These are phyloP conservation scores for Pristionchus maxplancki DNA, from an alignment of 2,888 invertebrate species.

Conservation along the genomic window DNA sequence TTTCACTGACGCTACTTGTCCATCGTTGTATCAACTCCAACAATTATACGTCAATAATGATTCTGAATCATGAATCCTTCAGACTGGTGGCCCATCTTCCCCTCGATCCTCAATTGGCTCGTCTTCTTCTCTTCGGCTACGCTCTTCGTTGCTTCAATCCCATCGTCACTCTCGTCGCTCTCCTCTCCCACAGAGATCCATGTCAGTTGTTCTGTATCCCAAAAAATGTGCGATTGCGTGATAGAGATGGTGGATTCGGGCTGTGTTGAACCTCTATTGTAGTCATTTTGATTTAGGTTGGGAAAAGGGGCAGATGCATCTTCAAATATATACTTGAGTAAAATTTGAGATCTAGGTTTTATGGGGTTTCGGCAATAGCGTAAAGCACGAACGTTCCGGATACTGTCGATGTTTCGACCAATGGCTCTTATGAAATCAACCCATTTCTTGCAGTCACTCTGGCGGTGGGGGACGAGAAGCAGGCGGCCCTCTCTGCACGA, in stretches of 20 bases:
- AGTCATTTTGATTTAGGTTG: too few relatives aligned
- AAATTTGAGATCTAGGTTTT: too few relatives aligned
- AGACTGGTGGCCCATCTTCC: conserved; percentile 91
- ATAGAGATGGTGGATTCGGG: too few relatives aligned
- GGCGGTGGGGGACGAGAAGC: conserved; percentile 84
- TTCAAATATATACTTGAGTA: too few relatives aligned
- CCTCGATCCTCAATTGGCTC: conserved; percentile 90
- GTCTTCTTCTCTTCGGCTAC: conserved; percentile 89
- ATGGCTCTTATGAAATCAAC: too few relatives aligned
- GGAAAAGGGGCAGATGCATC: too few relatives aligned
- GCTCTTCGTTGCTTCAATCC: conserved; percentile 94
- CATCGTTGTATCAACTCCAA: neutral
- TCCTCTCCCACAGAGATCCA: conserved; percentile 86
- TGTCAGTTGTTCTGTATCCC: conserved; percentile 78
- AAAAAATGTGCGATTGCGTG: too few relatives aligned
- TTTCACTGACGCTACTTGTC: neutral
- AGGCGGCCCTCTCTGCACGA: conserved; percentile 83
- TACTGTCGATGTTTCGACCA: too few relatives aligned
- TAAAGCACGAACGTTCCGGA: too few relatives aligned
- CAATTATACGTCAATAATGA: neutral
- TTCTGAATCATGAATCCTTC: neutral
- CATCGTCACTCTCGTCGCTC: conserved; percentile 90
- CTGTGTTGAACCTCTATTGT: too few relatives aligned
- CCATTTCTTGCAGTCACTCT: conserved; percentile 83
- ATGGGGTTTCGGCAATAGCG: too few relatives aligned